A percentile compares a stretch with the other conserved stretches of the same genome.
Evolutionary conservation across 2,113 vertebrate species (phyloP).

Genomic region (Trochalopteron elliotii): DNA sequence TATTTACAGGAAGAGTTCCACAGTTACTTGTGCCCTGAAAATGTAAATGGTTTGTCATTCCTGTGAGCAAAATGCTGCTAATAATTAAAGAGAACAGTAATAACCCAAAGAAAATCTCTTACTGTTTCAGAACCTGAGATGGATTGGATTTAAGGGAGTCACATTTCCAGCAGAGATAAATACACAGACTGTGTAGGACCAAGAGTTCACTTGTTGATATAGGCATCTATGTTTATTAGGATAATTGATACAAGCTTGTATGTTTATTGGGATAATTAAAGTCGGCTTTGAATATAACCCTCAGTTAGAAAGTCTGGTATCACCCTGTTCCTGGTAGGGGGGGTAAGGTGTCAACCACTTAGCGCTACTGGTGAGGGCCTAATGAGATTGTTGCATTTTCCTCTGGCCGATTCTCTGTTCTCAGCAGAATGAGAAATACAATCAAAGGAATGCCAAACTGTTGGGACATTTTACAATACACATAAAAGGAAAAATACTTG

Average conservation of each 20-base stretch:
- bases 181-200: background rate
- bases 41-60: background rate
- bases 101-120: background rate
- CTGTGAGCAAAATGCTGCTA: background rate
- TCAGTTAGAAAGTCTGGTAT: background rate
- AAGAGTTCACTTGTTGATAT: background rate
- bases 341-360: background rate
- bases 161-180: background rate
- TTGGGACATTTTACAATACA: background rate
- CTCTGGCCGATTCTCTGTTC: background rate
- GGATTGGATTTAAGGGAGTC: background rate
- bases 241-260: background rate
- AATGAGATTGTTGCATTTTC: background rate
- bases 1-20: background rate
- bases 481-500: background rate
- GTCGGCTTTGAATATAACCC: background rate
- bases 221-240: background rate
- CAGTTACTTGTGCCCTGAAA: background rate
- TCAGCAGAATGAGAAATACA: background rate
- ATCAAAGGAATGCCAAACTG: background rate
- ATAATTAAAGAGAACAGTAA: background rate
- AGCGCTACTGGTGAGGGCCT: conserved; percentile 8
- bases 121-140: background rate
- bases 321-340: background rate
- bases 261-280: conserved; percentile 31